Percentiles rank a stretch among this genome's conserved stretches.
Evolutionary conservation across 2,113 vertebrate species (phyloP).

Genomic region (Pogona vitticeps): DNA sequence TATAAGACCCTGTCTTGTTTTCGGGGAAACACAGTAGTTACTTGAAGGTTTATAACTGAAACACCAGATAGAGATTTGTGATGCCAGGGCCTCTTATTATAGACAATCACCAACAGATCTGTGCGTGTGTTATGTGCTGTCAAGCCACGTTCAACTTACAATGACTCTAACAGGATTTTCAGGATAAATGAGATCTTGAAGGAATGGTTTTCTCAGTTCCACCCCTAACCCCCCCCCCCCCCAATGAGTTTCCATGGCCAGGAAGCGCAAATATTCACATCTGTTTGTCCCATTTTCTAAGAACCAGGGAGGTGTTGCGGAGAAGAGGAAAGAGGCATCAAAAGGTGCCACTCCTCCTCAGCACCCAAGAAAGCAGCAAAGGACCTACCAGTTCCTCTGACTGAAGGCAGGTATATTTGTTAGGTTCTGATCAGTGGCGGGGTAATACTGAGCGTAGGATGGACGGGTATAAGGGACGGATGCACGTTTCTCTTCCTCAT

Average conservation of each 20-base stretch:
- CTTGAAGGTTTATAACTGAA: not conserved
- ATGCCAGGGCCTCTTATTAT: no score
- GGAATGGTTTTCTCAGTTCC: no score
- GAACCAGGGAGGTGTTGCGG: not conserved
- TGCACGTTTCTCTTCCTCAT: constrained; percentile 97
- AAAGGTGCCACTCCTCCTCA: not conserved
- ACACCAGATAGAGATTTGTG: not conserved
- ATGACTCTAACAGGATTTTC: no score
- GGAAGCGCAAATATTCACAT: no score
- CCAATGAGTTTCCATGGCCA: not conserved
- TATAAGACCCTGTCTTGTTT: no score
- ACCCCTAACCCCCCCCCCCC: not conserved
- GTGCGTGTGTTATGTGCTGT: no score
- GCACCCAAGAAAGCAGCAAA: constrained; percentile 11
- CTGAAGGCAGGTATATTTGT: constrained; percentile 93
- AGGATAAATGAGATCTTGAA: no score
- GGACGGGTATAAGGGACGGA: constrained; percentile 95
- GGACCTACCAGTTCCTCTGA: constrained; percentile 93
- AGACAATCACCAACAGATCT: no score
- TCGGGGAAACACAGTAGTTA: no score
- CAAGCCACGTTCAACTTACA: no score
- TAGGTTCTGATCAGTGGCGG: constrained; percentile 89
- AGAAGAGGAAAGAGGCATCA: not conserved
- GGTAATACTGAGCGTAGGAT: constrained; percentile 97
- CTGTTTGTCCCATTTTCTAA: not conserved